Base-by-base conservation (phyloP, 2,797 vertebrate genomes). In the Diceros bicornis region DNA sequence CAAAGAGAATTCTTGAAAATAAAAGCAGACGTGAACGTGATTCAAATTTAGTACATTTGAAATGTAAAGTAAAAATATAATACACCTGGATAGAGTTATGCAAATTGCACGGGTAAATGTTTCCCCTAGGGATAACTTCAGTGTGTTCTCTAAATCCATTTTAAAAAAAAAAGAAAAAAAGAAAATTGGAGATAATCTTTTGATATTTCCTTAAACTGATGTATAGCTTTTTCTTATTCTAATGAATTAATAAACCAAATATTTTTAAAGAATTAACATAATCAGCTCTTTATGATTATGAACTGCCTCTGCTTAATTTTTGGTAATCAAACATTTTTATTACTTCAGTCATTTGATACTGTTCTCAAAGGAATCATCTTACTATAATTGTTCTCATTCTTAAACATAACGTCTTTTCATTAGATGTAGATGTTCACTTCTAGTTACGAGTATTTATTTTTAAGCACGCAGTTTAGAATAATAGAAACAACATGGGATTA, bases 11-110 rank as follows among this genome's bases (percentile, higher is more conserved):
- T 96, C 44, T 77, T 90, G 57, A 95, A 94, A 98, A 94, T 97
- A 92, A 98, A 97, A 93, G 84, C 96, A 97, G 81, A 97, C 86
- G 95, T 95, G 94, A 96, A 86, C 8, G 14, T 91, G 89, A 96
- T 87, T 95, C 84, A 90, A 90, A 88, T 96, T 88, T 78, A 97
- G 97, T 89, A 62, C 83, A 92, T 75, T 91, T 97, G 92, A 96
- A 90, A 96, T 88, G 89, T 93, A 97, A 94, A 96, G 83, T 95
- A 96, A 97, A 97, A 96, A 95, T 93, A 88, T 96, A 97, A 91
- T 84, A 95, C 94, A 96, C 97, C 88, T 96, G 97, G 85, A 97
- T 50, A 92, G 93, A 95, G 91, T 98, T 97, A 97, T 96, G 77
- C 82, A 96, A 96, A 97, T 94, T 57, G 41, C 50, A 69, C 61